Base-by-base conservation (phyloP, 2,113 vertebrate species). In the Lepus europaeus region DNA sequence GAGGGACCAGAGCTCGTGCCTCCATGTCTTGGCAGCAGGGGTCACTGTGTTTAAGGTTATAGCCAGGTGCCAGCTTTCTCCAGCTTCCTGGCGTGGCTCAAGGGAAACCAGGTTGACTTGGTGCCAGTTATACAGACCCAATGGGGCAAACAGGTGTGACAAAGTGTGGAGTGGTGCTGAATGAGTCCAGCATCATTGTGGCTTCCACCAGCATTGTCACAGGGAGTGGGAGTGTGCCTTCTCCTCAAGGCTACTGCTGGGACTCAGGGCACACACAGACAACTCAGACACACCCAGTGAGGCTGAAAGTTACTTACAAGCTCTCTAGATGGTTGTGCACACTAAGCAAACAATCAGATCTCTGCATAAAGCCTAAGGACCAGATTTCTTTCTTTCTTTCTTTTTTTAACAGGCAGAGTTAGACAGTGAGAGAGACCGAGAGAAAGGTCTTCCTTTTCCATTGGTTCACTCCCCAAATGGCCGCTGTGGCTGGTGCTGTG, bases 281-380 rank as follows among this genome's bases (percentile, higher is more conserved):
- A 61, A 76, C 59, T 72, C 63, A 92, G 84, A 82, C 9, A 33
- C 22, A 20, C 63, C 31, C 39, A 74, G 20, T 72, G 27, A 81
- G 90, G 87, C 12, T n/a, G 64, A 33, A 73, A 85, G 36, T 80
- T 69, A 86, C 64, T 87, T 66, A 49, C 49, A 56, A 85, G 31
- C 51, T 84, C 11, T 74, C 51, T 84, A 74, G 19, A 51, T 45
- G 69, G 14, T 90, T 64, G 64, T 63, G 9, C 33, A 49, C 69
- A 19, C n/a, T 36, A 84, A 74, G 45, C 81, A 94, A 92, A 53
- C 14, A 86, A 36, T 56, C 76, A 81, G 53, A 49, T 49, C 39
- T 51, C 74, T 77, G 56, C 59, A 78, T 53, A 85, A 85, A 51
- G n/a, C 6, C 77, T 31, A 90, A 80, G 5, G 39, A 83, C 39